Conservation (phyloP, 2,113 vertebrate species). For the Saguinus midas region DNA sequence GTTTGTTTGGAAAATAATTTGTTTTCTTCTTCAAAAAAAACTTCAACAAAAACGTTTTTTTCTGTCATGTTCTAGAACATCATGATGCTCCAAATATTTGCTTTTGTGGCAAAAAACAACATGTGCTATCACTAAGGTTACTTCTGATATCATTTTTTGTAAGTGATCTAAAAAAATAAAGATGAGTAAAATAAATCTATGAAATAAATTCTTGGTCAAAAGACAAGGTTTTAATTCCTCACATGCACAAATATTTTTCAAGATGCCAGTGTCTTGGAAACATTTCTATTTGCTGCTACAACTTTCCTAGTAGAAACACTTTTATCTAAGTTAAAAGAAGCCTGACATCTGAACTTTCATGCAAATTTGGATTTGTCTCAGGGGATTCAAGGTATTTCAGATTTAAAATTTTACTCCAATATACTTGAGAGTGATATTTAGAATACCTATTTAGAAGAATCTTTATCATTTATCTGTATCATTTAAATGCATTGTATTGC, state of each 20-base stretch:
- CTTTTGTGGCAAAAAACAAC: neutral
- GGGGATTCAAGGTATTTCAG: neutral
- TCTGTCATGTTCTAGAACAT: neutral
- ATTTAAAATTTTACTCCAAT: neutral
- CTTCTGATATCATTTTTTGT: neutral
- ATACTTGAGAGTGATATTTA: neutral
- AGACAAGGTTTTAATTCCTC: neutral
- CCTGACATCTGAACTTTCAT: neutral
- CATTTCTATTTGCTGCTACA: neutral
- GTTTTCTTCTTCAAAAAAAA: neutral
- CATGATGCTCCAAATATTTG: neutral
- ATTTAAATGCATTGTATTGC: neutral
- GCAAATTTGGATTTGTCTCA: neutral
- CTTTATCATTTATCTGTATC: neutral
- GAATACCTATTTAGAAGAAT: neutral
- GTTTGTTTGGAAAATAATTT: slow-evolving; percentile 1
- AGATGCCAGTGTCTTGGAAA: neutral
- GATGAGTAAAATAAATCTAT: neutral
- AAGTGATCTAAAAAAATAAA: neutral
- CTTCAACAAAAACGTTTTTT: neutral
- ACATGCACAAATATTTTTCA: neutral
- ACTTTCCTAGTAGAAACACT: neutral
- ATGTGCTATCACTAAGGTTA: neutral
- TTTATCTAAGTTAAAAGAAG: neutral
- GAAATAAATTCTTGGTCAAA: neutral